phyloP scores from a whole-genome alignment of 2,888 invertebrate species.

The Agonopterix heracliana region DNA sequence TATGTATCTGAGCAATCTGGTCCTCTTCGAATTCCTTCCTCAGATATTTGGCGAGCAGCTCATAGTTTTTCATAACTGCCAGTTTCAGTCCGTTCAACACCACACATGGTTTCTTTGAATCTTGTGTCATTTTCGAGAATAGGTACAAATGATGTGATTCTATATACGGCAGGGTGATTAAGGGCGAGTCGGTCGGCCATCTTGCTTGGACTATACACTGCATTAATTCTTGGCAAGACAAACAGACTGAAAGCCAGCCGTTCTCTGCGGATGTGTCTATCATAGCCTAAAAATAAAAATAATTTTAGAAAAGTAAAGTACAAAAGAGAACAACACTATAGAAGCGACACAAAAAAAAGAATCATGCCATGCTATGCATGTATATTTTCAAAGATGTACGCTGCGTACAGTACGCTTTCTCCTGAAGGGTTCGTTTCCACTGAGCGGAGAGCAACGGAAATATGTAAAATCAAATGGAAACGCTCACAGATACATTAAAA shows the following conservation, averaged over 20 bases:
- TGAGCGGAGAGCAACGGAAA: no score
- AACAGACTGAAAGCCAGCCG: slow-evolving; percentile 90
- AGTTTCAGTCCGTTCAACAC: slow-evolving; percentile 78
- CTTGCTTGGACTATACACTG: slow-evolving; percentile 95
- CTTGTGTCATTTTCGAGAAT: slow-evolving; percentile 70
- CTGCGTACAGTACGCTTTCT: no score
- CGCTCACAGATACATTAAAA: no score
- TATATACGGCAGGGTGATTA: slow-evolving; percentile 86
- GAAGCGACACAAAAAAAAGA: no score
- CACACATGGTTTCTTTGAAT: slow-evolving; percentile 49
- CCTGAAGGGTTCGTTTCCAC: no score
- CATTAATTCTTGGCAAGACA: slow-evolving; percentile 86
- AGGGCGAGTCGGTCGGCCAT: slow-evolving; percentile 86
- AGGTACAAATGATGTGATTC: slow-evolving; percentile 78
- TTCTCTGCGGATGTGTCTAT: slow-evolving; percentile 94
- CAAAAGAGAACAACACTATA: no score
- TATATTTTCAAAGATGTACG: no score
- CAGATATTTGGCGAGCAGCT: slow-evolving; percentile 77
- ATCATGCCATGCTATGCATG: no score
- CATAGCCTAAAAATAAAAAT: slow-evolving; percentile 84
- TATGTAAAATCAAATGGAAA: no score
- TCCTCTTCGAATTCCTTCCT: slow-evolving; percentile 79
- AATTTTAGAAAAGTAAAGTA: neutral
- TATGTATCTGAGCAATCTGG: slow-evolving; percentile 81
- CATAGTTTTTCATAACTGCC: slow-evolving; percentile 72